Conservation (phyloP, 2,888 invertebrate species). For the Eilema caniola region DNA sequence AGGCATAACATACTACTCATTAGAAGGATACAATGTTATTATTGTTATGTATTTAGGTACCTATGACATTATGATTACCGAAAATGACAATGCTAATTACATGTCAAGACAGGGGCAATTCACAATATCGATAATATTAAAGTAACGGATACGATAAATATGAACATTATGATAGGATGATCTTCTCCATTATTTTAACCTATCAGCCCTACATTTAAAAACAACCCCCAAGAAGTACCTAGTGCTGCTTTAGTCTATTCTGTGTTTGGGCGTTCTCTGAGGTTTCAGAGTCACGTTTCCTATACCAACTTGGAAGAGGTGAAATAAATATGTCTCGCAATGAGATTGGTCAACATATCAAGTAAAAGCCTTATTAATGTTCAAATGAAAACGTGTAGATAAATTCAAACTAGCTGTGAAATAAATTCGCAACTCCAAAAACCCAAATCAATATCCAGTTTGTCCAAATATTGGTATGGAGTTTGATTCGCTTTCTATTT, state of each 20-base stretch:
- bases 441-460: slow-evolving; percentile 1
- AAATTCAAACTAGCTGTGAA: neutral
- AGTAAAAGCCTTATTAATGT: neutral
- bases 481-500: neutral
- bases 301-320: neutral
- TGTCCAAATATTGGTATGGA: slow-evolving; percentile 1
- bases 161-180: neutral
- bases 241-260: too few species aligned
- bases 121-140: neutral
- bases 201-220: neutral
- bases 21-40: neutral
- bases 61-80: neutral
- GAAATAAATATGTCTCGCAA: slow-evolving; percentile 1
- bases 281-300: neutral
- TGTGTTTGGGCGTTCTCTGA: neutral
- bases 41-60: too few species aligned
- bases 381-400: neutral
- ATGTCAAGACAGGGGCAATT: neutral
- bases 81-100: neutral
- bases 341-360: neutral
- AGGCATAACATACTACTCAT: neutral
- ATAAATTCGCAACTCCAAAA: neutral
- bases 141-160: neutral
- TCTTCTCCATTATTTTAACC: neutral
- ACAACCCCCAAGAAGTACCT: too few species aligned